Conservation (phyloP, 2,797 vertebrate species). For the Gephyroberyx darwinii region DNA sequence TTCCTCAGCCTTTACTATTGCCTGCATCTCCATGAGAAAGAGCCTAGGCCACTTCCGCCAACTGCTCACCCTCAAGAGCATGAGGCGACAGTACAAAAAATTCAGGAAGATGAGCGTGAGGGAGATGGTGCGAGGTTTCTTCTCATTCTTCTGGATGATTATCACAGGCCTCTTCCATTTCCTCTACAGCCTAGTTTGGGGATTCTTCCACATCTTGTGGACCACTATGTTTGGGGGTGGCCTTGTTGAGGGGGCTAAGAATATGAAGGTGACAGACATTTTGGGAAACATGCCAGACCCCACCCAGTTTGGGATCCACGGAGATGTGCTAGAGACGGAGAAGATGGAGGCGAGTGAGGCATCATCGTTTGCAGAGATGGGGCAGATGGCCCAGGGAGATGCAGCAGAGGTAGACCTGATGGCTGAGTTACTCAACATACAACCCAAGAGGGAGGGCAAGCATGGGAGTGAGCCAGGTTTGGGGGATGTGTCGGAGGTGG, state of each 20-base stretch:
- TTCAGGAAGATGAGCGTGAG: slow-evolving; percentile 91
- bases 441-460: slow-evolving; percentile 91
- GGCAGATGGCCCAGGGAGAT: slow-evolving; percentile 86
- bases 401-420: slow-evolving; percentile 88
- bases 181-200: slow-evolving; percentile 88
- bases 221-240: slow-evolving; percentile 95
- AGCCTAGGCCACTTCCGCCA: slow-evolving; percentile 85
- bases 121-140: slow-evolving; percentile 90
- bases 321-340: slow-evolving; percentile 90
- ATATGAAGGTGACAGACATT: slow-evolving; percentile 98
- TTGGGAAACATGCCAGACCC: slow-evolving; percentile 99
- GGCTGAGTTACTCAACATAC: slow-evolving; percentile 90
- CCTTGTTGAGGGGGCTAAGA: slow-evolving; percentile 96
- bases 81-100: slow-evolving; percentile 88
- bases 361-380: slow-evolving; percentile 81
- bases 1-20: slow-evolving; percentile 90
- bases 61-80: slow-evolving; percentile 88
- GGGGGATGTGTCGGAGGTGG: slow-evolving; percentile 92
- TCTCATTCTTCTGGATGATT: slow-evolving; percentile 93
- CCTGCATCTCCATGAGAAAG: slow-evolving; percentile 88
- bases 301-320: slow-evolving; percentile 98
- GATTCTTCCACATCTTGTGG: slow-evolving; percentile 95
- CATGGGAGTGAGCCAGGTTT: slow-evolving; percentile 91
- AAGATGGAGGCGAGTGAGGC: slow-evolving; percentile 87
- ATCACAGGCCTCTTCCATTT: slow-evolving; percentile 88